Base-by-base conservation (phyloP, 2,113 vertebrate species). In the Monopterus albus region DNA sequence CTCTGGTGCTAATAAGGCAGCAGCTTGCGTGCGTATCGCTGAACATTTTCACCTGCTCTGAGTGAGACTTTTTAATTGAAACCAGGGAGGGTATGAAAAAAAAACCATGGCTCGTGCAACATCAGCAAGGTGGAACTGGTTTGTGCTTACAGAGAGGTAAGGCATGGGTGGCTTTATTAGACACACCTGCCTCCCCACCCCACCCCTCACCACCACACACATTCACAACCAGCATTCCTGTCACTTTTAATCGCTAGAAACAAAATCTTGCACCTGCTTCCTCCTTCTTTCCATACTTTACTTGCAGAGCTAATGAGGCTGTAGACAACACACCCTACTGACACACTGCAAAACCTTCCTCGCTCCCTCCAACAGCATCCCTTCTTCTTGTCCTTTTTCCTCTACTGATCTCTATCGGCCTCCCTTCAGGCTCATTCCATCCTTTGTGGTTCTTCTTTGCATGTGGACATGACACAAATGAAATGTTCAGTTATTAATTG, bases 401-500 rank as follows among this genome's bases (percentile, higher is more conserved):
- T 62, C 38, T 3, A 40, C 61, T 55, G 28, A 39, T 75, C 62
- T 79, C 58, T 47, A 29, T 25, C 42, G 21, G n/a, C 53, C 61
- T 76, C 53, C 68, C 67, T 39, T 21, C 51, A 39, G 35, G 61
- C 61, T 72, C 8, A 1, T n/a, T 65, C 38, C 68, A 15, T 51
- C 61, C 66, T 43, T 74, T 4, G 64, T 2, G 14, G 2, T 4
- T 76, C 60, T 5, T 64, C 63, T 59, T 66, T 15, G 46, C 29
- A 57, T 55, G 73, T 13, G 7, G 56, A 79, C 49, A 70, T 31
- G 5, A 67, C 59, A 45, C 21, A 1, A 73, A 71, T 65, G 47
- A 86, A 81, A 79, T 14, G 42, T 29, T 87, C 26, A 91, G 87
- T 87, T 84, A 90, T 92, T 91, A 81, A 92, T 86, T 56, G 50